Percentiles rank a stretch among this genome's conserved stretches.
phyloP scores from a whole-genome alignment of 1,140 invertebrate species.

The Drosophila arawakana region DNA sequence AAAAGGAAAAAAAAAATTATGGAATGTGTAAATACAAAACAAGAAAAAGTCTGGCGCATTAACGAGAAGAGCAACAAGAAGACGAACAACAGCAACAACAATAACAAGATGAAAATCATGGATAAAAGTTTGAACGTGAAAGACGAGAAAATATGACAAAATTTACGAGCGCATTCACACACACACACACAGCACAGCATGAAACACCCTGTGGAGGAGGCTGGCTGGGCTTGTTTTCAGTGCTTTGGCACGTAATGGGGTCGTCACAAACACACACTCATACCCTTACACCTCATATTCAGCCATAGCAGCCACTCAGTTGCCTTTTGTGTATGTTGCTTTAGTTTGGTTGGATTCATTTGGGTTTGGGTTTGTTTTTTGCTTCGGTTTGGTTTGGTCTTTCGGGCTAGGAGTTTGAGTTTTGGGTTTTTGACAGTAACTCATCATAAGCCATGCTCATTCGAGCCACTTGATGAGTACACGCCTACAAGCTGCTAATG shows the following conservation, averaged over 20 bases:
- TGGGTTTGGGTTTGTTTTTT: constrained; percentile 43
- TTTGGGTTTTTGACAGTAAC: constrained; percentile 1
- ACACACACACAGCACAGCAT: constrained; percentile 5
- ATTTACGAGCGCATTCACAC: constrained; percentile 67
- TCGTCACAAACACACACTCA: constrained; percentile 44
- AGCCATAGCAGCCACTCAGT: constrained; percentile 44
- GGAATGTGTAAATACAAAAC: constrained; percentile 23
- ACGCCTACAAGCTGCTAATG: constrained; percentile 26
- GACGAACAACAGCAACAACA: constrained; percentile 28
- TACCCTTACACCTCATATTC: constrained; percentile 5
- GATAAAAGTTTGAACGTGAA: constrained; percentile 61
- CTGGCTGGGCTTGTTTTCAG: constrained; percentile 55
- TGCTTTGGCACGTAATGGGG: constrained; percentile 81
- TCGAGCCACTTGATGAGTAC: constrained; percentile 58
- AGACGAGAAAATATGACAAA: constrained; percentile 76
- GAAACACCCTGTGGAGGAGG: constrained; percentile 55
- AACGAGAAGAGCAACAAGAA: constrained; percentile 50
- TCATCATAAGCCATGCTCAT: background rate
- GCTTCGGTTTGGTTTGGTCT: background rate
- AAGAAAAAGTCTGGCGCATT: constrained; percentile 66
- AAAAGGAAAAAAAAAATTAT: constrained; percentile 53
- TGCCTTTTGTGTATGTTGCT: constrained; percentile 65
- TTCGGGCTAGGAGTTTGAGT: background rate
- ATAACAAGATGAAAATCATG: constrained; percentile 47
- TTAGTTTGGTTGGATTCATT: constrained; percentile 43